These are phyloP conservation scores for Illadopsis cleaveri DNA, from an alignment of 2,113 vertebrate species.

Conservation along the genomic window DNA sequence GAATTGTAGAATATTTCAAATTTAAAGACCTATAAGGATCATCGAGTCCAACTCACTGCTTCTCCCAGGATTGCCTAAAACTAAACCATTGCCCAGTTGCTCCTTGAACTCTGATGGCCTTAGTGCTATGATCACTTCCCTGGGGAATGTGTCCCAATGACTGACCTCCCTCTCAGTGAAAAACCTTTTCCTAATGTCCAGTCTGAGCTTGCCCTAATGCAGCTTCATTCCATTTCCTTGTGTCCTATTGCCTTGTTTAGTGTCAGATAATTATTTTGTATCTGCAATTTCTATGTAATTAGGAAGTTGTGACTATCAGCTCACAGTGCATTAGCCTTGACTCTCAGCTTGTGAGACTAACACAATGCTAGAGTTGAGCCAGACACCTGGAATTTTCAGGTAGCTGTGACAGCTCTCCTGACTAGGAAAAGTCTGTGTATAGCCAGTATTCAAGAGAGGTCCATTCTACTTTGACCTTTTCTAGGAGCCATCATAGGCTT, in stretches of 20 bases:
- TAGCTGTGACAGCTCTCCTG: not conserved
- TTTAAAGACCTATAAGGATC: not conserved
- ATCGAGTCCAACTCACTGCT: not conserved
- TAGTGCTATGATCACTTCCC: not conserved
- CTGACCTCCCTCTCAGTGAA: not conserved
- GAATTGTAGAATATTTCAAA: not conserved
- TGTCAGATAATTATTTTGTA: not conserved
- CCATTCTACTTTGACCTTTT: not conserved
- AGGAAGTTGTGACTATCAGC: not conserved
- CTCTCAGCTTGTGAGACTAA: not conserved
- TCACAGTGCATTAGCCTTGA: not conserved
- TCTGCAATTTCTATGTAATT: not conserved
- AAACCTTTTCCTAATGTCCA: not conserved
- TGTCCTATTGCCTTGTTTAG: not conserved
- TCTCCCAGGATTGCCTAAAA: not conserved
- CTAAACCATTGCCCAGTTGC: not conserved
- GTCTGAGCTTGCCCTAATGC: not conserved
- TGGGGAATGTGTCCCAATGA: not conserved
- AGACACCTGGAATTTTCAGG: not conserved
- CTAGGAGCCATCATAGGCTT: not conserved
- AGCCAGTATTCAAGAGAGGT: not conserved
- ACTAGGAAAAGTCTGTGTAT: not conserved
- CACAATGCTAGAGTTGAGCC: not conserved
- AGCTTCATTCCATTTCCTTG: not conserved
- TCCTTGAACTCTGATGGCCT: not conserved